Evolutionary conservation across 2,797 vertebrate genomes (phyloP).

Genomic region (Catostomus latipinnis): DNA sequence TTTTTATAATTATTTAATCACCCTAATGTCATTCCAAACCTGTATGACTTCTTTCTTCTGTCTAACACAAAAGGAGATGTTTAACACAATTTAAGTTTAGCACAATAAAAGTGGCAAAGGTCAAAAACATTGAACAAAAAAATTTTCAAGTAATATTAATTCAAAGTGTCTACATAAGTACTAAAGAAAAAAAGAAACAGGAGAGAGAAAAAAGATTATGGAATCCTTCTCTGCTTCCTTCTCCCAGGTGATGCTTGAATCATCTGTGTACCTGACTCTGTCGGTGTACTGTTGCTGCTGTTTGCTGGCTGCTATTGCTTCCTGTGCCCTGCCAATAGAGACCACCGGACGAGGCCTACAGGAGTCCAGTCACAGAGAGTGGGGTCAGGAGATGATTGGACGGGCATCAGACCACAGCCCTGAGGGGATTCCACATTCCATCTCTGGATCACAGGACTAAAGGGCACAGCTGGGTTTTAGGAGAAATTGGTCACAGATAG

Average conservation of each 20-base stretch:
- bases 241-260: constrained; percentile 95
- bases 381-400: constrained; percentile 99
- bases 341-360: constrained; percentile 95
- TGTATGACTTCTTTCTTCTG: too few relatives aligned
- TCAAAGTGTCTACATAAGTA: neutral
- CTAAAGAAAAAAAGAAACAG: neutral
- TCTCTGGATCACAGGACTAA: constrained; percentile 89
- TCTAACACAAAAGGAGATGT: too few relatives aligned
- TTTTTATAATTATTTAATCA: too few relatives aligned
- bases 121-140: too few relatives aligned
- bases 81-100: too few relatives aligned
- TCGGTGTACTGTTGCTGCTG: constrained; percentile 96
- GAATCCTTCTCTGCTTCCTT: neutral
- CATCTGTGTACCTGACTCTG: constrained; percentile 93
- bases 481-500: constrained; percentile 10
- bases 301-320: constrained; percentile 90
- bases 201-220: too few relatives aligned
- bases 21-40: too few relatives aligned
- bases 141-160: neutral
- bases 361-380: constrained; percentile 93
- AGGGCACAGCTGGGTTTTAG: neutral
- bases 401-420: constrained; percentile 77
- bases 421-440: constrained; percentile 78
- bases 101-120: too few relatives aligned
- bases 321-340: constrained; percentile 95